Evolutionary conservation across 1,140 invertebrate species (phyloP).

Genomic region (Rhysida immarginata): DNA sequence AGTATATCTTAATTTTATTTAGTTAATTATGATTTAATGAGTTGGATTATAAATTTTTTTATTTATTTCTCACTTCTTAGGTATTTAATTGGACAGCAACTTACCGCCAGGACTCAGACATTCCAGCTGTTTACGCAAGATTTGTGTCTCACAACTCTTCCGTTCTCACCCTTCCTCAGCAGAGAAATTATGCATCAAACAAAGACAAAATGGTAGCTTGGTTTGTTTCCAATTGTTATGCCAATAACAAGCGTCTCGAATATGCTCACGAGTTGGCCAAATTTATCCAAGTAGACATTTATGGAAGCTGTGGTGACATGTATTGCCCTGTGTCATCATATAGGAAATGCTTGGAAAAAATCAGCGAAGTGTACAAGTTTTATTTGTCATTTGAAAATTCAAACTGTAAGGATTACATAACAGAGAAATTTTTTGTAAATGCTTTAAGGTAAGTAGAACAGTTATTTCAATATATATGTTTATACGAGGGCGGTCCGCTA

Average conservation of each 20-base stretch:
- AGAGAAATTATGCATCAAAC: not conserved
- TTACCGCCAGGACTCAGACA: not conserved
- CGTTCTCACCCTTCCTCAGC: not conserved
- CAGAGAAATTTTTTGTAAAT: constrained; percentile 93
- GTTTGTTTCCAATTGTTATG: not conserved
- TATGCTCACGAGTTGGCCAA: not conserved
- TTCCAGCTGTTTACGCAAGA: not conserved
- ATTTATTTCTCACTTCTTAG: too few species aligned
- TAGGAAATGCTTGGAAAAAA: not conserved
- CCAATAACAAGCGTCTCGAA: not conserved
- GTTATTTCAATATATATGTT: too few species aligned
- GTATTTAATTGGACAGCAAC: not conserved
- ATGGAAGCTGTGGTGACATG: not conserved
- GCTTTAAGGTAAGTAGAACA: constrained; percentile 71
- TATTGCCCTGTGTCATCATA: not conserved
- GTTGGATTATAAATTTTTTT: too few species aligned
- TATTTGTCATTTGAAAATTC: constrained; percentile 96
- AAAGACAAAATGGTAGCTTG: not conserved
- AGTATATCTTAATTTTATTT: too few species aligned
- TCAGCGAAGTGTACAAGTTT: constrained; percentile 48
- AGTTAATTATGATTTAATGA: too few species aligned
- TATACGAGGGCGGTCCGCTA: too few species aligned
- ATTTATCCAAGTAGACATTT: not conserved
- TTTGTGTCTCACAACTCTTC: not conserved
- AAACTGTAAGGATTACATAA: constrained; percentile 90